Percentiles rank a stretch among this genome's conserved stretches.
These are phyloP conservation scores for Synanthedon vespiformis DNA, from an alignment of 2,888 invertebrate genomes.

Conservation along the genomic window DNA sequence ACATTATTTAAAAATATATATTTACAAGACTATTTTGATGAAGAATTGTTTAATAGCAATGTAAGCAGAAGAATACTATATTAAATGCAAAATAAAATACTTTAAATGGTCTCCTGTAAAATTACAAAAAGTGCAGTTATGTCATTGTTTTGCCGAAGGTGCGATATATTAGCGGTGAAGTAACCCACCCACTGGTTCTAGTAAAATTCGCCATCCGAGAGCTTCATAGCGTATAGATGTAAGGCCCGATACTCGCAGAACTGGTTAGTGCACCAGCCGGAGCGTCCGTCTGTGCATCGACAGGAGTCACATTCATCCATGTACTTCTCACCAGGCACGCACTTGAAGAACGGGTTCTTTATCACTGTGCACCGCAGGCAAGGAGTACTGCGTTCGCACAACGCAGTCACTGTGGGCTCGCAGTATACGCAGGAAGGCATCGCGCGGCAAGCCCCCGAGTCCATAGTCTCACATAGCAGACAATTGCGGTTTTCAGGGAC, in stretches of 20 bases:
- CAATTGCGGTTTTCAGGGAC: slow-evolving; percentile 58
- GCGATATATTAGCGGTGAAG: too few relatives aligned
- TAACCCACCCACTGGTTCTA: slow-evolving; percentile 6
- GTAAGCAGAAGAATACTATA: too few relatives aligned
- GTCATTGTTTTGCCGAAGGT: too few relatives aligned
- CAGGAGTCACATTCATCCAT: slow-evolving; percentile 66
- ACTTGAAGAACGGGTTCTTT: slow-evolving; percentile 65
- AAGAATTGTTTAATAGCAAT: too few relatives aligned
- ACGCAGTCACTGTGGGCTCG: slow-evolving; percentile 54
- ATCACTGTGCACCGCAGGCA: slow-evolving; percentile 61
- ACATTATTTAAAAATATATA: too few relatives aligned
- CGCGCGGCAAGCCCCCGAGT: slow-evolving; percentile 52
- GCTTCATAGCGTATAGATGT: slow-evolving; percentile 53
- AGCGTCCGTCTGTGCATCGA: slow-evolving; percentile 56
- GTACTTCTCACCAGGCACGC: slow-evolving; percentile 62
- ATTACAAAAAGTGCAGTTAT: too few relatives aligned
- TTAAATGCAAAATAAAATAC: too few relatives aligned
- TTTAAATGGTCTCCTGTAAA: too few relatives aligned
- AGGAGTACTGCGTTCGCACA: slow-evolving; percentile 53
- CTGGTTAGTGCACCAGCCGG: slow-evolving; percentile 60
- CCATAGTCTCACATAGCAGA: slow-evolving; percentile 49
- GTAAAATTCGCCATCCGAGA: slow-evolving; percentile 58
- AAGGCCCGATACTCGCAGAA: slow-evolving; percentile 55
- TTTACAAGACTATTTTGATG: too few relatives aligned
- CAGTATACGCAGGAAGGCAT: slow-evolving; percentile 63